Conservation (phyloP, 2,888 invertebrate genomes). For the Seira sanloemensis region DNA sequence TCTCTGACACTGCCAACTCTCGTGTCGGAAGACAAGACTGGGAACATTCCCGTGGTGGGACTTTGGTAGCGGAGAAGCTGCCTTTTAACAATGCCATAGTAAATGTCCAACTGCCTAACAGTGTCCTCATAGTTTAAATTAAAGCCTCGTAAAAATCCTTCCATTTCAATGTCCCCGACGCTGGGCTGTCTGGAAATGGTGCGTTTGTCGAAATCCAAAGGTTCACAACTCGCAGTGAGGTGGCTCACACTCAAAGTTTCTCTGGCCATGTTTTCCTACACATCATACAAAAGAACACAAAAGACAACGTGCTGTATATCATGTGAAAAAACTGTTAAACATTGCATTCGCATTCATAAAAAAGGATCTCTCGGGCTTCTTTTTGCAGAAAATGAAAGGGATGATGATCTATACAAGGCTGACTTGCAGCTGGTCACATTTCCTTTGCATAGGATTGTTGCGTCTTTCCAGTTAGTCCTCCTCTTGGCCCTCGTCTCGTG, state of each 20-base stretch:
- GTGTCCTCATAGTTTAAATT: conserved; percentile 93
- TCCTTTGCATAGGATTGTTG: too few relatives aligned
- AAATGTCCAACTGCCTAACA: conserved; percentile 91
- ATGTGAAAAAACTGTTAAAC: too few relatives aligned
- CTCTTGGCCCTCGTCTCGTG: too few relatives aligned
- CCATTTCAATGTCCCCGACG: conserved; percentile 79
- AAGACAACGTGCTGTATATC: too few relatives aligned
- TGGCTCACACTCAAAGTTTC: conserved; percentile 12
- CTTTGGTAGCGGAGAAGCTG: conserved; percentile 94
- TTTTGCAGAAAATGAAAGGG: too few relatives aligned
- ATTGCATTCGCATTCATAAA: too few relatives aligned
- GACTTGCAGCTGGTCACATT: too few relatives aligned
- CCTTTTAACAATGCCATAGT: conserved; percentile 94
- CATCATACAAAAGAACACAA: background rate
- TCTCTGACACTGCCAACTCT: conserved; percentile 90
- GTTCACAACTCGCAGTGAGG: conserved; percentile 34
- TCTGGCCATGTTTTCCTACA: background rate
- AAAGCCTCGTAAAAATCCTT: conserved; percentile 82
- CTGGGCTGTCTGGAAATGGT: conserved; percentile 72
- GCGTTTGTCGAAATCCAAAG: conserved; percentile 68
- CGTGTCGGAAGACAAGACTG: conserved; percentile 87
- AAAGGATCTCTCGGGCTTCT: too few relatives aligned
- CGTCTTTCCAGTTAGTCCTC: too few relatives aligned
- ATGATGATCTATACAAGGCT: too few relatives aligned
- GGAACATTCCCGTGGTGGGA: conserved; percentile 94